Evolutionary conservation across 1,140 invertebrate genomes (phyloP).

Genomic region (Drosophila athabasca): DNA sequence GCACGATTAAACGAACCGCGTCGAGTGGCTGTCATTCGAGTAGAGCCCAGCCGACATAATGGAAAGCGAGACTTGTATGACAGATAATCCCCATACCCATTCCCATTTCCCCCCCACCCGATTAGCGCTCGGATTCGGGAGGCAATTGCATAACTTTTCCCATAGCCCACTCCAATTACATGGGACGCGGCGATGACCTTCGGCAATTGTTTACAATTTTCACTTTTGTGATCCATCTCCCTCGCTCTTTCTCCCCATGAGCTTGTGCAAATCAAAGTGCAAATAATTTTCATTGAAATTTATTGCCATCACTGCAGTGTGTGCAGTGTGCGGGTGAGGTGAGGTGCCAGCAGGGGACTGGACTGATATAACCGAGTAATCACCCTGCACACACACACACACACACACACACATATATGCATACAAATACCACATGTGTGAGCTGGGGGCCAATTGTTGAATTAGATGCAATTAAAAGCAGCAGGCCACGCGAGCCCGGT

Average conservation of each 20-base stretch:
- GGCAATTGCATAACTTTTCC: conserved; percentile 14
- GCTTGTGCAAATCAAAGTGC: conserved; percentile 61
- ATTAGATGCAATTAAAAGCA: conserved; percentile 73
- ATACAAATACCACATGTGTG: too few relatives aligned
- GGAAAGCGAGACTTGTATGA: background rate
- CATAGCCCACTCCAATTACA: background rate
- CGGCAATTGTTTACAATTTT: conserved; percentile 48
- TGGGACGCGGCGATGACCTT: conserved; percentile 12
- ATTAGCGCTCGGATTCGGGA: background rate
- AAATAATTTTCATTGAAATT: conserved; percentile 72
- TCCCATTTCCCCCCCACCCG: too few relatives aligned
- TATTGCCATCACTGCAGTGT: conserved; percentile 42
- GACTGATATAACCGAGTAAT: conserved; percentile 17
- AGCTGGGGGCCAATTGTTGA: conserved; percentile 34
- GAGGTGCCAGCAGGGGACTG: background rate
- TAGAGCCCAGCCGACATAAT: background rate
- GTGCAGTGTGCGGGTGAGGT: conserved; percentile 26
- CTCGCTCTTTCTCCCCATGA: background rate
- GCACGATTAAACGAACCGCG: conserved; percentile 2
- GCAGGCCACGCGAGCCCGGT: conserved; percentile 11
- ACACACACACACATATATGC: too few relatives aligned
- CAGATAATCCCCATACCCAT: too few relatives aligned
- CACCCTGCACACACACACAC: conserved; percentile 4
- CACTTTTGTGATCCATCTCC: conserved; percentile 34
- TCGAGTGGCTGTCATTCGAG: background rate